Percentiles rank a stretch among this genome's conserved stretches.
Conservation (phyloP, 2,797 vertebrate species). For the Sarcoramphus papa region DNA sequence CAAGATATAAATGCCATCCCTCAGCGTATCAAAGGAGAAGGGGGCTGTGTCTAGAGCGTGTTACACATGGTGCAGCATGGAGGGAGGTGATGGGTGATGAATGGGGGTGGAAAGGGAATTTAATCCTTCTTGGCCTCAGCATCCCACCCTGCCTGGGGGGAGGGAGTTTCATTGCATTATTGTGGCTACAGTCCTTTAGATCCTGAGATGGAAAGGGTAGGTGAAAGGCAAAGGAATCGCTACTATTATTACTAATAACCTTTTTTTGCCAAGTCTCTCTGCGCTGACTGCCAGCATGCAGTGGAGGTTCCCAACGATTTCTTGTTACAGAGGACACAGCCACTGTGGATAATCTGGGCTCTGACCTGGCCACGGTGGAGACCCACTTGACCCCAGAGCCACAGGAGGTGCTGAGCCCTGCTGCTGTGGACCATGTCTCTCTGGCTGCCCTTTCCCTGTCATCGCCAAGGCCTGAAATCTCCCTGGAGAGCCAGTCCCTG, state of each 20-base stretch:
- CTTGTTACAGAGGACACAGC: background rate
- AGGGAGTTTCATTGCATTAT: background rate
- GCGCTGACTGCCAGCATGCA: background rate
- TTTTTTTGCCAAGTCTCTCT: background rate
- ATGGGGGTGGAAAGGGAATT: background rate
- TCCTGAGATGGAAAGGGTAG: background rate
- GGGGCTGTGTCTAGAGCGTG: background rate
- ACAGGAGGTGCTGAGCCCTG: background rate
- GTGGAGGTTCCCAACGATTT: background rate
- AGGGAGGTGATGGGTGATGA: background rate
- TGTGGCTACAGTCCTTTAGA: constrained; percentile 20
- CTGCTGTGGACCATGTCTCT: background rate
- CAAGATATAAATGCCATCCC: background rate
- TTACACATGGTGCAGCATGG: background rate
- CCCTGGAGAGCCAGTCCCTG: background rate
- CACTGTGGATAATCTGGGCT: background rate
- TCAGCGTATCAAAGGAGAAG: background rate
- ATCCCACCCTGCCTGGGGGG: background rate
- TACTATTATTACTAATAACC: background rate
- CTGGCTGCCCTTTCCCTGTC: background rate
- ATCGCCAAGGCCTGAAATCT: background rate
- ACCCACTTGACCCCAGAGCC: background rate
- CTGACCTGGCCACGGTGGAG: background rate
- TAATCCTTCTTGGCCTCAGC: background rate
- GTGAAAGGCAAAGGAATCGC: constrained; percentile 10